These are phyloP conservation scores for Trichosurus vulpecula DNA, from an alignment of 2,797 vertebrate genomes.

Conservation along the genomic window DNA sequence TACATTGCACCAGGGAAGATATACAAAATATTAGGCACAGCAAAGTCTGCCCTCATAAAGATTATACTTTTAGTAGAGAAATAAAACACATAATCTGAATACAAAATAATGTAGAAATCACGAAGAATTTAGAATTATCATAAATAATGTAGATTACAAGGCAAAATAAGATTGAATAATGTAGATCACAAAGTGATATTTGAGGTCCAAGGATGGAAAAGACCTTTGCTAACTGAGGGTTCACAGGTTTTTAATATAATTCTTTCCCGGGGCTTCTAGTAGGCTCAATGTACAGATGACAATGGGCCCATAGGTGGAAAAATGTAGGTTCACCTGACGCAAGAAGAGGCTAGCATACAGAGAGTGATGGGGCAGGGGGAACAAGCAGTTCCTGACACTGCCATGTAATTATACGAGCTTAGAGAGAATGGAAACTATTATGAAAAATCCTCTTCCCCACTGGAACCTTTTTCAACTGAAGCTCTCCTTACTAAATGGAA, in stretches of 20 bases:
- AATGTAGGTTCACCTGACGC: not conserved
- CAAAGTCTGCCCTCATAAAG: not conserved
- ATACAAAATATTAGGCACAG: not conserved
- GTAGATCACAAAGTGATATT: not conserved
- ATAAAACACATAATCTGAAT: not conserved
- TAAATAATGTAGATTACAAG: not conserved
- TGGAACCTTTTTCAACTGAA: not conserved
- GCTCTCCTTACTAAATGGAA: not conserved
- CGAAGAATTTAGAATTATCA: not conserved
- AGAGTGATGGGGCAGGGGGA: not conserved
- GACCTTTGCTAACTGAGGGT: not conserved
- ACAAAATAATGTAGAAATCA: not conserved
- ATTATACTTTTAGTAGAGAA: not conserved
- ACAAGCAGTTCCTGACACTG: not conserved
- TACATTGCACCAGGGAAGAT: not conserved
- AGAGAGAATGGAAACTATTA: constrained; percentile 1
- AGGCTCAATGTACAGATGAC: not conserved
- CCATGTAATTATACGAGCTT: not conserved
- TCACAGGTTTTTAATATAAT: not conserved
- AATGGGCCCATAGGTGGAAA: not conserved
- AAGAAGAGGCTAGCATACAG: not conserved
- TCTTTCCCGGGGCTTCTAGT: not conserved
- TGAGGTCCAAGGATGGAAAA: not conserved
- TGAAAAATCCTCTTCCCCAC: not conserved
- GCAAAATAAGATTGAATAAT: not conserved